Evolutionary conservation across 2,888 invertebrate species (phyloP), one percentile per base, ranked within the genome.

Genomic region (Koerneria pararmatus): DNA sequence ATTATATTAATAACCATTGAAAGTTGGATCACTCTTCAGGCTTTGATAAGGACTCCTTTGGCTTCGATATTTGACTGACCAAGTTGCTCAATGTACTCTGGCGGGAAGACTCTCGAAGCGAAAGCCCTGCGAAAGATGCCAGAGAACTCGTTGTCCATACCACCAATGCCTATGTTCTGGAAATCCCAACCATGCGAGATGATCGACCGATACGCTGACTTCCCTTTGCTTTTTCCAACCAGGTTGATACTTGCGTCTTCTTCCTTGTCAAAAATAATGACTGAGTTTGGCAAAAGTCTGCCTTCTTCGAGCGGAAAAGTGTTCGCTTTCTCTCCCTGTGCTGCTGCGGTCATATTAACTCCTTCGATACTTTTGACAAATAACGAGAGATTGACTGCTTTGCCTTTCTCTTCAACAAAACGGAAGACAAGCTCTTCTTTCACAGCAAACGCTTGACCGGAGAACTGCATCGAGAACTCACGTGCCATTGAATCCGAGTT

Each of bases 121-220:
- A 98, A 98, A 0, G 98, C 97, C 84, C 98, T 88, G 75, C 98
- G 88, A 86, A 98, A 98, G 80, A 99, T 97, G 24, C 95, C 93
- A 84, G 93, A 94, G 87, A 98, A 98, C 85, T 99, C 95, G 22
- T 67, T 74, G 65, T 76, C 76, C 32, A 76, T 64, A 37, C 98
- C 98, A 78, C 98, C 98, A 83, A 99, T 95, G 68, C 98, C 98
- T 94, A 99, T 95, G 86, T 94, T 93, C 76, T 93, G 91, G 85
- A 99, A 98, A 86, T 99, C 93, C 95, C 95, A 99, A 83, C 95
- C 95, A 1, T 97, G 97, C 85, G 95, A 95, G 79, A 98, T 97
- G 78, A 98, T 93, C 0, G 93, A 92, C 81, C 92, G 75, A 64
- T 75, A 78, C 3, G 80, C 74, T 3, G 79, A 72, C 62, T 81